These are phyloP conservation scores for Jaculus jaculus DNA, from an alignment of 2,113 vertebrate species.

Conservation along the genomic window DNA sequence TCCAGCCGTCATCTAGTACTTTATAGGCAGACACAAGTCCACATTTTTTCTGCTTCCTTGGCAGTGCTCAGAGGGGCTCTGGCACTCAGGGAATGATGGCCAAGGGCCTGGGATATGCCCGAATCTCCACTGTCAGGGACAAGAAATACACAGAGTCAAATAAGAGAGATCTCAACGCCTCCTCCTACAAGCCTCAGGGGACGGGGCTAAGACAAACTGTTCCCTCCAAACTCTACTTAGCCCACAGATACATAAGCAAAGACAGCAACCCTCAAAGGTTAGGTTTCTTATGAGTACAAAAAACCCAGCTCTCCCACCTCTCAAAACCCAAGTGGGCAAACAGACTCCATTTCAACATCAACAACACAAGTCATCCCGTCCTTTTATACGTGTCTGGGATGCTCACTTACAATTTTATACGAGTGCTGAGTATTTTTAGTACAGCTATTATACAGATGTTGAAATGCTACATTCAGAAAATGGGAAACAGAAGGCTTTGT, in stretches of 20 bases:
- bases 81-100: background rate
- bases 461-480: slow-evolving; percentile 75
- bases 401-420: slow-evolving; percentile 58
- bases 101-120: background rate
- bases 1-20: background rate
- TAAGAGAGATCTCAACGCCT: background rate
- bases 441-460: slow-evolving; percentile 77
- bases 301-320: background rate
- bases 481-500: slow-evolving; percentile 75
- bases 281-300: slow-evolving; percentile 6
- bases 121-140: background rate
- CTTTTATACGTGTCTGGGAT: slow-evolving; percentile 52
- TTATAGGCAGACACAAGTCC: background rate
- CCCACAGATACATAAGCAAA: slow-evolving; percentile 52
- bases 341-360: background rate
- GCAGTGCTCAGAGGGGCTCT: background rate
- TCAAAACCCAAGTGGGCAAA: background rate
- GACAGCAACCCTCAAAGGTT: slow-evolving; percentile 5
- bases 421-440: slow-evolving; percentile 74
- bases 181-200: background rate
- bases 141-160: background rate
- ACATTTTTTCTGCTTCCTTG: background rate
- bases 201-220: slow-evolving; percentile 26
- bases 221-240: slow-evolving; percentile 49
- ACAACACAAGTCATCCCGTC: slow-evolving; percentile 45